Conservation (phyloP, 2,113 vertebrate species). For the Dasyprocta punctata region DNA sequence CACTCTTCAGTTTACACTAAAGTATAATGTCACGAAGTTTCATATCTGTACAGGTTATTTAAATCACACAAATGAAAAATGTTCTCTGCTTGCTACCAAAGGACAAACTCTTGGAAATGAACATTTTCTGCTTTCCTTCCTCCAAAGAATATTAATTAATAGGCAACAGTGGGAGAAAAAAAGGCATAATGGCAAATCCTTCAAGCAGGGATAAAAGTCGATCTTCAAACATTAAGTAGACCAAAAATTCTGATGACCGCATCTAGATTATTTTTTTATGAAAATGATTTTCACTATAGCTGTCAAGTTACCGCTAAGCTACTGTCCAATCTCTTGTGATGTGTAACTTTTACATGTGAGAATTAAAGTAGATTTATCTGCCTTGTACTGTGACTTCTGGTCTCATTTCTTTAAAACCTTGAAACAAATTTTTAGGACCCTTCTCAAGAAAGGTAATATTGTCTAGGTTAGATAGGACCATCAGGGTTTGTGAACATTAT, state of each 20-base stretch:
- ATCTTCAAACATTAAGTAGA: slow-evolving; percentile 85
- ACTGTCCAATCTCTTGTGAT: slow-evolving; percentile 88
- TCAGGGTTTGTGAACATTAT: slow-evolving; percentile 74
- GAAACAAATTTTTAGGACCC: slow-evolving; percentile 47
- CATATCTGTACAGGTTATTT: slow-evolving; percentile 83
- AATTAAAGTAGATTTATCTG: slow-evolving; percentile 90
- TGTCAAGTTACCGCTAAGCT: slow-evolving; percentile 86
- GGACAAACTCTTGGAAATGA: slow-evolving; percentile 87
- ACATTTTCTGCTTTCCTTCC: slow-evolving; percentile 85
- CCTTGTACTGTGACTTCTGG: slow-evolving; percentile 87
- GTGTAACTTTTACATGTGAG: slow-evolving; percentile 90
- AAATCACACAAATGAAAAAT: slow-evolving; percentile 83
- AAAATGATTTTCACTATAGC: slow-evolving; percentile 86
- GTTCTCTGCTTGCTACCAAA: slow-evolving; percentile 91
- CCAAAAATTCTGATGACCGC: slow-evolving; percentile 87
- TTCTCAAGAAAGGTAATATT: slow-evolving; percentile 13
- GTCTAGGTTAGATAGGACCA: slow-evolving; percentile 42
- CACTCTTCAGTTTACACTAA: slow-evolving; percentile 80
- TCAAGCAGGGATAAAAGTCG: slow-evolving; percentile 85
- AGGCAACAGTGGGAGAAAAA: slow-evolving; percentile 75
- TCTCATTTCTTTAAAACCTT: slow-evolving; percentile 84
- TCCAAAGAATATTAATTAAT: slow-evolving; percentile 88
- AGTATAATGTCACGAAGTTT: slow-evolving; percentile 76
- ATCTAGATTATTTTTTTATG: slow-evolving; percentile 90
- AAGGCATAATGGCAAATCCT: slow-evolving; percentile 80